Evolutionary conservation across 2,797 vertebrate species (phyloP), one percentile per base, ranked within the genome.

Genomic region (Kryptopterus vitreolus): DNA sequence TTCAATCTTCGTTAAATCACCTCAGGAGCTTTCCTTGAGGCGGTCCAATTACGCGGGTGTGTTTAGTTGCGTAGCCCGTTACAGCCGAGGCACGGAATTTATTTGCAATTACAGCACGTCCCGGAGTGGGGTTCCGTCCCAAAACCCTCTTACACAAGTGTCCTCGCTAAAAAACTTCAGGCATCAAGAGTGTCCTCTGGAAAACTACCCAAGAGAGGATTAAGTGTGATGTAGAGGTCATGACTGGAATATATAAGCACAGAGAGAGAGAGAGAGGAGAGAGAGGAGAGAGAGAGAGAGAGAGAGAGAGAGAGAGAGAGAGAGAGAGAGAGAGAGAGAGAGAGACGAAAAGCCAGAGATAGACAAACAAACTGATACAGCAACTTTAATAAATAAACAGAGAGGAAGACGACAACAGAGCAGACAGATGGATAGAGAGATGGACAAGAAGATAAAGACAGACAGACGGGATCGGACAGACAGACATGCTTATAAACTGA

Each of bases 81-180:
- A 26, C 2, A 29, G 22, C 31, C 16, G 20, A 53, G 68, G 31
- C 68, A n/a, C n/a, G n/a, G n/a, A n/a, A n/a, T n/a, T n/a, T n/a
- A n/a, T n/a, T n/a, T n/a, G 31, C 26, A 31, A 22, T 52, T 26
- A 52, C 68, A 52, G 68, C 68, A 72, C 69, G 35, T 50, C 20
- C 35, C 31, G 33, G 50, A 55, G 13, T 18, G 24, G 7, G 66
- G 43, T 29, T 33, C 59, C 1, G 59, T 62, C 59, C 59, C 29
- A 62, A 62, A 62, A 33, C 24, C 15, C 38, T 9, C 29, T 69
- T 46, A 52, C 50, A 55, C 69, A 0, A 33, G 26, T 2, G 69
- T 53, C 26, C 50, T 3, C 35, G 69, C 29, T 72, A 55, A 72
- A 55, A 72, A 72, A 24, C 50, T 15, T 72, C 50, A 72, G 48